A percentile compares a stretch with the other conserved stretches of the same genome.
Conservation (phyloP, 35 echinoderm and acorn worm species). For the Lytechinus variegatus region DNA sequence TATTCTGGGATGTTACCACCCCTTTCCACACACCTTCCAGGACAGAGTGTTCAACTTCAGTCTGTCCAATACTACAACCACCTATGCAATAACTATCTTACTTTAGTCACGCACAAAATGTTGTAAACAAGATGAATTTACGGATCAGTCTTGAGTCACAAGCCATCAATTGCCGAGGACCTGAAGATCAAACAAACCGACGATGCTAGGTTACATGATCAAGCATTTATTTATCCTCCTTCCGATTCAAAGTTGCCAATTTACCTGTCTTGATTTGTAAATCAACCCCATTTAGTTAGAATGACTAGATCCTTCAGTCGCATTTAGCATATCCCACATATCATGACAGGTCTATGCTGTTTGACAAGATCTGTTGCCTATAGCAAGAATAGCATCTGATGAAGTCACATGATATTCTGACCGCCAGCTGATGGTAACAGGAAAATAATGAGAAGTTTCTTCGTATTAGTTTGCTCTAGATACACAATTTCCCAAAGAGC, state of each 20-base stretch:
- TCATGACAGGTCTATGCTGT: not conserved
- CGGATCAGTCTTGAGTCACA: not conserved
- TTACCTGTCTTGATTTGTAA: not conserved
- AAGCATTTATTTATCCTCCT: constrained; percentile 13
- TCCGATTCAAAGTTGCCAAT: not conserved
- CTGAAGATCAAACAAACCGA: not conserved
- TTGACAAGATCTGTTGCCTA: not conserved
- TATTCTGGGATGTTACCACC: no score
- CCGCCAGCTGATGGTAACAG: not conserved
- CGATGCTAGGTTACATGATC: not conserved
- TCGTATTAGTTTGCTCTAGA: not conserved
- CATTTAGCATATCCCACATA: not conserved
- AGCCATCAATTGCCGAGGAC: not conserved
- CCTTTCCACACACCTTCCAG: no score
- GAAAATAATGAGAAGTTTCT: not conserved
- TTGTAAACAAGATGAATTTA: not conserved
- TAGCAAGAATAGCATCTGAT: not conserved
- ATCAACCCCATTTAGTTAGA: constrained; percentile 4
- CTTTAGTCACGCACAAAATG: not conserved
- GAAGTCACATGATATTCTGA: not conserved
- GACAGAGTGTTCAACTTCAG: not conserved
- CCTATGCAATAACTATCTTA: not conserved
- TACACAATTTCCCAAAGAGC: no score
- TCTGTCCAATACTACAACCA: not conserved
- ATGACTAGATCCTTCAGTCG: not conserved